Percentiles rank a stretch among this genome's conserved stretches.
These are phyloP conservation scores for Aelia acuminata DNA, from an alignment of 2,888 invertebrate species.

Conservation along the genomic window DNA sequence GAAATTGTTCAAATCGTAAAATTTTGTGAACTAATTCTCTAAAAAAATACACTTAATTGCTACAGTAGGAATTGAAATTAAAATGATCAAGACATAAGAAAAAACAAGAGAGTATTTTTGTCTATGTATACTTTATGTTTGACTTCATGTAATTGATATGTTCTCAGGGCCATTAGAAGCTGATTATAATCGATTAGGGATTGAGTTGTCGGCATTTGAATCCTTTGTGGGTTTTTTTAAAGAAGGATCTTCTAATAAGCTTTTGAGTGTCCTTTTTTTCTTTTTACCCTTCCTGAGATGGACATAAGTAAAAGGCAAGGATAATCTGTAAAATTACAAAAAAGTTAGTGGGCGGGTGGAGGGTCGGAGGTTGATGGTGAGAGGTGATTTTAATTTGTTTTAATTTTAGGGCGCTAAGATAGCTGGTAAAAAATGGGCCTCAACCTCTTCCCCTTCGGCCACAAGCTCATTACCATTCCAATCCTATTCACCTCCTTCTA, in stretches of 20 bases:
- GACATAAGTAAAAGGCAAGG: constrained; percentile 13
- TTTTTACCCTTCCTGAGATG: not conserved
- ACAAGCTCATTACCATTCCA: not conserved
- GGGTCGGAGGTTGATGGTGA: not conserved
- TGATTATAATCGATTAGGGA: not conserved
- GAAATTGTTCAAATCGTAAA: too few relatives aligned
- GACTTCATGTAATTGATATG: too few relatives aligned
- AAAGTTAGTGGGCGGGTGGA: not conserved
- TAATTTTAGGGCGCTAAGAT: constrained; percentile 48
- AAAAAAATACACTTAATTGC: too few relatives aligned
- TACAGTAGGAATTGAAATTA: too few relatives aligned
- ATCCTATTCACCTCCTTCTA: not conserved
- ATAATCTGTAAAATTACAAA: constrained; percentile 33
- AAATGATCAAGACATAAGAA: too few relatives aligned
- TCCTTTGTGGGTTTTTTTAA: not conserved
- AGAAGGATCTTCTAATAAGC: not conserved
- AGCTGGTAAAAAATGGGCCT: not conserved
- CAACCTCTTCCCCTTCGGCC: not conserved
- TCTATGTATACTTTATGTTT: too few relatives aligned
- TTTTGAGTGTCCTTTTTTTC: not conserved
- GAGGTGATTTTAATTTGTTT: constrained; percentile 46
- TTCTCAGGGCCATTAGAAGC: not conserved
- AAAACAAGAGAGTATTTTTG: too few relatives aligned
- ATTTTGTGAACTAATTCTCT: too few relatives aligned
- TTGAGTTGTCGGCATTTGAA: not conserved